phyloP scores from a whole-genome alignment of 2,888 invertebrate species.

The Polymixis flavicincta region DNA sequence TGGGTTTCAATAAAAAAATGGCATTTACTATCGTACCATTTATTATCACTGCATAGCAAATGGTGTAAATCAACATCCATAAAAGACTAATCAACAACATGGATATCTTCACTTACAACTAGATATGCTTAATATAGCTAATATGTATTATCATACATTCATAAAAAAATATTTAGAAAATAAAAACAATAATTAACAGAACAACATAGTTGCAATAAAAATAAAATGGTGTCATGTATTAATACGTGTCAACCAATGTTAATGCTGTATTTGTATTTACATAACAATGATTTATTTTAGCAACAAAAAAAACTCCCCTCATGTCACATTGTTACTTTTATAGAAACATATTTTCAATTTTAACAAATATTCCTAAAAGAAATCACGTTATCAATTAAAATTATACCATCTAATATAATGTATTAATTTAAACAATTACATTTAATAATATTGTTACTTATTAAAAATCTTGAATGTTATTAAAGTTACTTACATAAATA shows the following conservation, averaged over 20 bases:
- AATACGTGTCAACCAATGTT: constrained; percentile 76
- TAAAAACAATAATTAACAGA: constrained; percentile 82
- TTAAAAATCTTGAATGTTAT: constrained; percentile 38
- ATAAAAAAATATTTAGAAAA: constrained; percentile 80
- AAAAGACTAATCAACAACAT: constrained; percentile 90
- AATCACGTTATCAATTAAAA: constrained; percentile 54
- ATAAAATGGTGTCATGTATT: constrained; percentile 86
- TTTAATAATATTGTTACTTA: constrained; percentile 8
- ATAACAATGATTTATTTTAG: constrained; percentile 77
- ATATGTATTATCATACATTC: constrained; percentile 79
- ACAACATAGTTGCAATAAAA: constrained; percentile 81
- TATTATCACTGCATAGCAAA: constrained; percentile 90
- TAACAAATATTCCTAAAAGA: constrained; percentile 51
- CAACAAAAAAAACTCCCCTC: constrained; percentile 78
- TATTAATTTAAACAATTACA: constrained; percentile 28
- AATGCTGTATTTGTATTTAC: constrained; percentile 81
- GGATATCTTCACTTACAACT: constrained; percentile 86
- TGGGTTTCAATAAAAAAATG: constrained; percentile 44
- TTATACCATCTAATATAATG: constrained; percentile 42
- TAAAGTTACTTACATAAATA: constrained; percentile 7
- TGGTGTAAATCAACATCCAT: constrained; percentile 90
- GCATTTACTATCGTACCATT: constrained; percentile 85
- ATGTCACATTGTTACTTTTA: constrained; percentile 27
- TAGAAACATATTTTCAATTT: constrained; percentile 40
- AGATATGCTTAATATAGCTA: constrained; percentile 81